Evolutionary conservation across 2,888 invertebrate species (phyloP).

Genomic region (Pardosa pseudoannulata): DNA sequence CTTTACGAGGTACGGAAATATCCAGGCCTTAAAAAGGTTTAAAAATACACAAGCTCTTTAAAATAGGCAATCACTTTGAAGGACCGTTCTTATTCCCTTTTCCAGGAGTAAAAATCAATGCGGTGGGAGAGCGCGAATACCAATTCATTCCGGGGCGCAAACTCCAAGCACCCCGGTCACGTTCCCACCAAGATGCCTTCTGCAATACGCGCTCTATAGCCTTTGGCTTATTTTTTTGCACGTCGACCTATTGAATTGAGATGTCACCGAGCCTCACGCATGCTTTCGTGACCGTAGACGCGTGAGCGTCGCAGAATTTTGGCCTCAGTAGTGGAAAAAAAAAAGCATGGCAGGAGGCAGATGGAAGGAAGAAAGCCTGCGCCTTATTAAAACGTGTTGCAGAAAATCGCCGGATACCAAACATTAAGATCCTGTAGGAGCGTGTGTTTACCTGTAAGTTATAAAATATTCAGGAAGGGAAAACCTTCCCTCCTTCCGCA

Average conservation of each 20-base stretch:
- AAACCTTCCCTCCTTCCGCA: not conserved
- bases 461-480: not conserved
- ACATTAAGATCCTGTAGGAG: not conserved
- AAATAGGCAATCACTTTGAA: no score
- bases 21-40: no score
- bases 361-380: not conserved
- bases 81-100: no score
- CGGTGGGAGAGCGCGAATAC: no score
- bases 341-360: not conserved
- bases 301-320: not conserved
- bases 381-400: not conserved
- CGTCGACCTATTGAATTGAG: constrained; percentile 5
- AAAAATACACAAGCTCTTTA: no score
- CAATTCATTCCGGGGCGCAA: no score
- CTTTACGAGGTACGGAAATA: no score
- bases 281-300: not conserved
- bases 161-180: not conserved
- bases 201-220: not conserved
- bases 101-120: no score
- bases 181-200: not conserved
- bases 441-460: not conserved
- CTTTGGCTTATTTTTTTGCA: constrained; percentile 10
- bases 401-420: constrained; percentile 6
- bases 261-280: constrained; percentile 16
- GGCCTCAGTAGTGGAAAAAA: no score